Conservation (phyloP, 2,113 vertebrate species). For the Tupaia tana region DNA sequence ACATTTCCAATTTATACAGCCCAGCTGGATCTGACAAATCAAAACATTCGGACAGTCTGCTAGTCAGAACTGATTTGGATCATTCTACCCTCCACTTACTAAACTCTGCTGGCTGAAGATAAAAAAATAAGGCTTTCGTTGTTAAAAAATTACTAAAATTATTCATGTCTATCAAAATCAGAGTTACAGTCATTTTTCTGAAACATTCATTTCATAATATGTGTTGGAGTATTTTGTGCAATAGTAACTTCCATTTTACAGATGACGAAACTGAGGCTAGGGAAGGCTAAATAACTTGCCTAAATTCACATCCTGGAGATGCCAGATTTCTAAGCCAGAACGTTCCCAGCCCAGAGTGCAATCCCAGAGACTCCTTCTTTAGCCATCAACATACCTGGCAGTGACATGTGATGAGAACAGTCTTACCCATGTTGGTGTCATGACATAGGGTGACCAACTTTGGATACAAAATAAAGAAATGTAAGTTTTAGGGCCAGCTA, state of each 20-base stretch:
- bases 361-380: neutral
- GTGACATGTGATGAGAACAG: neutral
- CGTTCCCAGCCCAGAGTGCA: neutral
- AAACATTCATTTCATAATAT: neutral
- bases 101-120: constrained; percentile 35
- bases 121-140: neutral
- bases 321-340: neutral
- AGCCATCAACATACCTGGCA: neutral
- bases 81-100: neutral
- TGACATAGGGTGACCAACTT: neutral
- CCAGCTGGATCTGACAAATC: neutral
- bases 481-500: neutral
- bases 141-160: constrained; percentile 35
- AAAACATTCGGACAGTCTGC: neutral
- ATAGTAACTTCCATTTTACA: neutral
- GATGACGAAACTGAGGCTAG: neutral
- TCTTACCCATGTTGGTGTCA: neutral
- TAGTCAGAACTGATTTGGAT: neutral
- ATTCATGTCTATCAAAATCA: constrained; percentile 7
- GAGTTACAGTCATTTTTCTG: neutral
- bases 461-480: neutral
- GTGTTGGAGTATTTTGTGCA: neutral
- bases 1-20: neutral
- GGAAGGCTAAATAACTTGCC: neutral
- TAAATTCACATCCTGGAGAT: neutral